phyloP scores from a whole-genome alignment of 37 sponge, comb jelly and placozoan species.

The Spongia lamella region DNA sequence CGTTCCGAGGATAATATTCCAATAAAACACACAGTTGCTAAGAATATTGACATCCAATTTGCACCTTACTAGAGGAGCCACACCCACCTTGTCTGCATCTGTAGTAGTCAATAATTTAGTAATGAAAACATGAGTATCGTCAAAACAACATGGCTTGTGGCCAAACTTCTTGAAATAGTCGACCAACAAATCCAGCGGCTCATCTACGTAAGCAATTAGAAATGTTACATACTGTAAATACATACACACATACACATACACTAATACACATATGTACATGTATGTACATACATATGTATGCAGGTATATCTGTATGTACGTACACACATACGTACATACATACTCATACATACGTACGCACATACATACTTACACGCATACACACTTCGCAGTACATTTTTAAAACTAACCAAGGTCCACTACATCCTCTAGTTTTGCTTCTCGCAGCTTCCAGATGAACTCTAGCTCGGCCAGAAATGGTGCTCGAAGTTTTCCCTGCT shows the following conservation, averaged over 20 bases:
- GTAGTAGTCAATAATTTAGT: constrained; percentile 8
- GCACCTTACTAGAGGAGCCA: too few species aligned
- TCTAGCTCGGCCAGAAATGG: constrained; percentile 83
- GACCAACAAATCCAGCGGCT: constrained; percentile 32
- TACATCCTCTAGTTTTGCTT: constrained; percentile 26
- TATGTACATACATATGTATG: too few species aligned
- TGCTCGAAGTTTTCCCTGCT: constrained; percentile 36
- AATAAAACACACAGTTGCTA: too few species aligned
- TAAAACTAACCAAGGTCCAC: constrained; percentile 1
- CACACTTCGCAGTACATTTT: background rate
- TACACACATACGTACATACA: background rate
- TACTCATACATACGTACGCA: background rate
- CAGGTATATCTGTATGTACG: too few species aligned
- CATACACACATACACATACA: constrained; percentile 1
- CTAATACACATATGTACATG: background rate
- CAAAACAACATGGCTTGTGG: constrained; percentile 69
- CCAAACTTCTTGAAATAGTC: constrained; percentile 74
- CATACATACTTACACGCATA: constrained; percentile 6
- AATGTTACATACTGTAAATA: background rate
- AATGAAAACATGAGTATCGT: constrained; percentile 58
- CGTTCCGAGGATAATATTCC: too few species aligned
- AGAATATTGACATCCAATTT: too few species aligned
- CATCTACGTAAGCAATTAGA: too few species aligned
- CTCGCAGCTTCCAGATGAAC: constrained; percentile 48
- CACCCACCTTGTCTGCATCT: constrained; percentile 31